Evolutionary conservation across 2,113 vertebrate species (phyloP).

Genomic region (Candoia aspera): DNA sequence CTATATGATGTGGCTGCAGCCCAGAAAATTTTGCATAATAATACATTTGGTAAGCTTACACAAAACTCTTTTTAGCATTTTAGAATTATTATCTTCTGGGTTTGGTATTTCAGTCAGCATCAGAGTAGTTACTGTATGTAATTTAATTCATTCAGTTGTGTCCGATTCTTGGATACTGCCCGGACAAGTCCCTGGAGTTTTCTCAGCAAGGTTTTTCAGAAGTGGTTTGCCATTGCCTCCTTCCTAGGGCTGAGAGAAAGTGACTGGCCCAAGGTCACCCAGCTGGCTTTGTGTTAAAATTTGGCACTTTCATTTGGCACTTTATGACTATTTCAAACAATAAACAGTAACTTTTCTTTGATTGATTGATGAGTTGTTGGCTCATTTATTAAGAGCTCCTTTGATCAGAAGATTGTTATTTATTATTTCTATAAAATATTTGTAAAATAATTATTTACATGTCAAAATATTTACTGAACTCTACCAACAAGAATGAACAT

Average conservation of each 20-base stretch:
- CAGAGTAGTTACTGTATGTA: neutral
- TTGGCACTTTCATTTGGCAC: neutral
- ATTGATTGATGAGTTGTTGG: neutral
- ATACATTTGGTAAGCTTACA: neutral
- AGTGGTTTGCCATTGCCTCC: no score
- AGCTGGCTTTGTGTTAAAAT: no score
- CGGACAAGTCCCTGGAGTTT: no score
- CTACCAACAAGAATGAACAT: slow-evolving; percentile 10
- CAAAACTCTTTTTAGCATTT: no score
- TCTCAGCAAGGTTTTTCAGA: no score
- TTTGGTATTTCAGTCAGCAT: neutral
- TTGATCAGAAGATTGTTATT: slow-evolving; percentile 2
- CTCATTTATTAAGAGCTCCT: slow-evolving; percentile 37
- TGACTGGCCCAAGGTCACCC: no score
- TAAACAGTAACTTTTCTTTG: neutral
- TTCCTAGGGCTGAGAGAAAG: no score
- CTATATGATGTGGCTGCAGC: neutral
- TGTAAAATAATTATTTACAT: slow-evolving; percentile 4
- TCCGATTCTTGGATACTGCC: no score
- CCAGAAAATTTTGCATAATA: neutral
- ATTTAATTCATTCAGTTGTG: no score
- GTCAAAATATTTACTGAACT: neutral
- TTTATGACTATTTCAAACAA: neutral
- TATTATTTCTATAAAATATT: slow-evolving; percentile 15
- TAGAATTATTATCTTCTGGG: neutral